phyloP scores from a whole-genome alignment of 2,797 vertebrate genomes.

The Manis crassicaudata region DNA sequence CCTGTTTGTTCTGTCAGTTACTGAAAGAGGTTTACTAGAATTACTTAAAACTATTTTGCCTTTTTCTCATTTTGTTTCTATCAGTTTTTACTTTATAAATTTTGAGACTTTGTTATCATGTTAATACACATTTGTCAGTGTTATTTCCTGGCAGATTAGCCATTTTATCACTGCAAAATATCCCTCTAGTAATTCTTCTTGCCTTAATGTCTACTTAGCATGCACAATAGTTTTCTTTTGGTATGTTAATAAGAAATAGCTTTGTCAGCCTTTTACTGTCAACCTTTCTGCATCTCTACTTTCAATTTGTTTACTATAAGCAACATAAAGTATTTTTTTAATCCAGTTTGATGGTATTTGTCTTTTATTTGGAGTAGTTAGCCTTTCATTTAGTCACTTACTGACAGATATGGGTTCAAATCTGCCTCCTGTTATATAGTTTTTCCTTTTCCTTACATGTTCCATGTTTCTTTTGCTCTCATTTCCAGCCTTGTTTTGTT shows the following conservation, averaged over 20 bases:
- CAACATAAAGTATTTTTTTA: neutral
- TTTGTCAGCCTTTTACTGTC: neutral
- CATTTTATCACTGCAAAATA: neutral
- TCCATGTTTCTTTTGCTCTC: neutral
- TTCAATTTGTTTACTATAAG: slow-evolving; percentile 9
- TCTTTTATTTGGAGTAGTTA: neutral
- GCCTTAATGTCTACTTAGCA: neutral
- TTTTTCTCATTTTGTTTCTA: neutral
- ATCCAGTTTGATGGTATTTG: neutral
- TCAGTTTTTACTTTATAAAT: slow-evolving; percentile 6
- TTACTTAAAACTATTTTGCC: neutral
- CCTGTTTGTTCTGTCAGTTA: neutral
- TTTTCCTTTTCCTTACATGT: neutral
- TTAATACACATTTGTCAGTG: neutral
- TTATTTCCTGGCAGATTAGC: neutral
- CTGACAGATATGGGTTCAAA: neutral
- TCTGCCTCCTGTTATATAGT: neutral
- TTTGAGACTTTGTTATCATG: neutral
- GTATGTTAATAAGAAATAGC: neutral
- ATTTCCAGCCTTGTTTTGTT: slow-evolving; percentile 17
- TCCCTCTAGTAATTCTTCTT: neutral
- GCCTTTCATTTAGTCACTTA: neutral
- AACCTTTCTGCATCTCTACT: neutral
- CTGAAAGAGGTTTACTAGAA: neutral
- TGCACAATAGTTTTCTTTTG: slow-evolving; percentile 1